Evolutionary conservation across 2,797 vertebrate genomes (phyloP).

Genomic region (Scolopax bukidnonensis): DNA sequence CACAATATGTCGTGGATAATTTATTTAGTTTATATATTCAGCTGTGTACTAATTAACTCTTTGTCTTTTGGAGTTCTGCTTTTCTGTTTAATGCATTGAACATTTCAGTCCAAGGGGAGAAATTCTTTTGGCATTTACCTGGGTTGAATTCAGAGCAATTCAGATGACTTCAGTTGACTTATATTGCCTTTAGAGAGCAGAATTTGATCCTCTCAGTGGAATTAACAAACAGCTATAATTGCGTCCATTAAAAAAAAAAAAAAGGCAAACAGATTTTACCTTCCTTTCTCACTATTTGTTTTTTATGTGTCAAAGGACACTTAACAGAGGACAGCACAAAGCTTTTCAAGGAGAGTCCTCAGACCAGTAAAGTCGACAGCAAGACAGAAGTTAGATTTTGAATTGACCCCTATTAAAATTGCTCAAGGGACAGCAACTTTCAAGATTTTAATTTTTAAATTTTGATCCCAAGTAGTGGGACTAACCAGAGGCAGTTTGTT

Average conservation of each 20-base stretch:
- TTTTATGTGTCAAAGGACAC: background rate
- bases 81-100: background rate
- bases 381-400: background rate
- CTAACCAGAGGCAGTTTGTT: background rate
- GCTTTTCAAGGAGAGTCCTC: background rate
- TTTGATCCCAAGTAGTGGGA: background rate
- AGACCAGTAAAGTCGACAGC: background rate
- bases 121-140: background rate
- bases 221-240: constrained; percentile 10
- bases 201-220: constrained; percentile 12
- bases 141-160: background rate
- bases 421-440: background rate
- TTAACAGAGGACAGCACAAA: background rate
- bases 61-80: constrained; percentile 37
- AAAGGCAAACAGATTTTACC: constrained; percentile 7
- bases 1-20: constrained; percentile 52
- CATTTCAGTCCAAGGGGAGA: background rate
- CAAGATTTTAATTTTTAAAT: background rate
- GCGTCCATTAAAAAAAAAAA: background rate
- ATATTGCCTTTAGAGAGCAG: background rate
- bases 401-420: background rate
- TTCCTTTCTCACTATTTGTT: background rate
- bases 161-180: background rate
- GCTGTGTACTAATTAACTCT: constrained; percentile 50
- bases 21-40: constrained; percentile 41